A percentile compares a stretch with the other conserved stretches of the same genome.
Evolutionary conservation across 2,888 invertebrate genomes (phyloP).

Genomic region (Nysson spinosus): DNA sequence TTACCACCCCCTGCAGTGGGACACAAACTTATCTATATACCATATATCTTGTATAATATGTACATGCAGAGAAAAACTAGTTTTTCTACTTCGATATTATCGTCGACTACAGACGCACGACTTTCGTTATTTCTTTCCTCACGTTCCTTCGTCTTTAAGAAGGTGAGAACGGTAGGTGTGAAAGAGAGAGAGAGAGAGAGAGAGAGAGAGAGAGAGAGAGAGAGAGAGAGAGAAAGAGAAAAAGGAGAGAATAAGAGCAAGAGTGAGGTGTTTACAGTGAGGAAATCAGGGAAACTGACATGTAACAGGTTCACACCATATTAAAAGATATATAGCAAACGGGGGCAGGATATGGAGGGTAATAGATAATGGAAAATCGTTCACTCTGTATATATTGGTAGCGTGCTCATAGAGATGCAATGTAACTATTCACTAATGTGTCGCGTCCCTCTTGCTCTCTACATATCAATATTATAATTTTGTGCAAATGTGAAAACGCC

Average conservation of each 20-base stretch:
- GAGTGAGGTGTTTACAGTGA: conserved; percentile 57
- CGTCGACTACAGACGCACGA: conserved; percentile 56
- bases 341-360: conserved; percentile 40
- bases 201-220: conserved; percentile 30
- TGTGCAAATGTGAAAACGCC: conserved; percentile 53
- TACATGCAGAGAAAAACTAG: conserved; percentile 68
- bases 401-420: conserved; percentile 67
- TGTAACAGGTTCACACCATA: conserved; percentile 58
- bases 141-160: conserved; percentile 53
- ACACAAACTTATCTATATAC: conserved; percentile 78
- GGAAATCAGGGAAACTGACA: conserved; percentile 34
- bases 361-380: conserved; percentile 42
- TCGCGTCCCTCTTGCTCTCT: conserved; percentile 63
- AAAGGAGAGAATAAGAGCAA: conserved; percentile 57
- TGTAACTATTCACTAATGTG: conserved; percentile 60
- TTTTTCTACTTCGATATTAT: conserved; percentile 62
- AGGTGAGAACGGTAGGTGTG: too few species aligned
- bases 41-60: conserved; percentile 71
- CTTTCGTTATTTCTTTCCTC: conserved; percentile 14
- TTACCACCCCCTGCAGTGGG: conserved; percentile 78
- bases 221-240: conserved; percentile 40
- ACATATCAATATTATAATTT: conserved; percentile 46
- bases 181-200: conserved; percentile 19
- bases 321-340: conserved; percentile 49
- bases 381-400: conserved; percentile 52